Percentiles rank a stretch among this genome's conserved stretches.
Evolutionary conservation across 2,888 invertebrate genomes (phyloP).

Genomic region (Crematogaster levior): DNA sequence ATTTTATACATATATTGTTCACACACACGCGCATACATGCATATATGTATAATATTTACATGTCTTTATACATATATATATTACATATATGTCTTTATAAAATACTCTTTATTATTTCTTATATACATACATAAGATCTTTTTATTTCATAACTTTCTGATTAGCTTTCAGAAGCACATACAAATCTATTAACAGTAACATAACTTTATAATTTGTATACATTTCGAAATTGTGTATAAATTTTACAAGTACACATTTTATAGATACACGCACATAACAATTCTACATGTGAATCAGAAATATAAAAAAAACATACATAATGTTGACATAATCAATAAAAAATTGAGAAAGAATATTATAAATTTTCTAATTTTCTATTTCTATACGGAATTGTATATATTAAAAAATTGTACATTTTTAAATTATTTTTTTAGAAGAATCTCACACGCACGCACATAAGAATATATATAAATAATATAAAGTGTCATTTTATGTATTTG

Average conservation of each 20-base stretch:
- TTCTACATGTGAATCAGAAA: background rate
- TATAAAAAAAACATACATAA: background rate
- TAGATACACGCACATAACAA: background rate
- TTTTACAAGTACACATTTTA: slow-evolving; percentile 3
- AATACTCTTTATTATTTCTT: too few species aligned
- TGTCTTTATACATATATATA: too few species aligned
- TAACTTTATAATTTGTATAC: background rate
- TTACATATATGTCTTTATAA: too few species aligned
- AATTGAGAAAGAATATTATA: background rate
- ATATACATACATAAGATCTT: too few species aligned
- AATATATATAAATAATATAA: background rate
- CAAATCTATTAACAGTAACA: background rate
- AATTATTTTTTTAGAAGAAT: too few species aligned
- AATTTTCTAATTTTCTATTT: background rate
- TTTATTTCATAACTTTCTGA: too few species aligned
- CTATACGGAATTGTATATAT: background rate
- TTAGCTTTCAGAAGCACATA: background rate
- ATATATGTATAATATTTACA: too few species aligned
- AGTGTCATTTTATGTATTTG: background rate
- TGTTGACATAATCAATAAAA: background rate
- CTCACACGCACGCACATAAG: too few species aligned
- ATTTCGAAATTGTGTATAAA: background rate
- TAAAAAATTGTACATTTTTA: background rate
- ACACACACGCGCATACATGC: too few species aligned
- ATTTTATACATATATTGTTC: too few species aligned